phyloP scores from a whole-genome alignment of 1,140 invertebrate genomes.

The Neelides sp. region DNA sequence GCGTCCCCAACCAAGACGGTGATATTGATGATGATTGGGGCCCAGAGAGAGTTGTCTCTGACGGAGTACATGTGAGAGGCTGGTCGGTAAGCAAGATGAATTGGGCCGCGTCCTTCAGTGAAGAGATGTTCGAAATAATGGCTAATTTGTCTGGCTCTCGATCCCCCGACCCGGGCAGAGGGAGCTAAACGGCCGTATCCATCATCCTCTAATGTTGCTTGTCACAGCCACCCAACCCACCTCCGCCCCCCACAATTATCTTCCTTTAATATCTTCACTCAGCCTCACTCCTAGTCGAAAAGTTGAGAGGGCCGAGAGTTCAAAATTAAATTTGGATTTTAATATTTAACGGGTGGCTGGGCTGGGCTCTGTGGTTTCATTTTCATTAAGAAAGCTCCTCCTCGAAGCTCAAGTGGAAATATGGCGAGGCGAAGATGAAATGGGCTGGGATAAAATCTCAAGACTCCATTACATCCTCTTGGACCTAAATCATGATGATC shows the following conservation, averaged over 20 bases:
- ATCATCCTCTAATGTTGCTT: slow-evolving; percentile 27
- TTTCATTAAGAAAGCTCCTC: too few relatives aligned
- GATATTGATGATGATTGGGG: slow-evolving; percentile 14
- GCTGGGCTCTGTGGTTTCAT: too few relatives aligned
- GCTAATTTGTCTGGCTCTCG: slow-evolving; percentile 26
- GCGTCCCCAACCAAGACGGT: too few relatives aligned
- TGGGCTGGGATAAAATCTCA: too few relatives aligned
- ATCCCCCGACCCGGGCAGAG: slow-evolving; percentile 12
- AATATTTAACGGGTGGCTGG: too few relatives aligned
- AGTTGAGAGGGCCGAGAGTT: too few relatives aligned
- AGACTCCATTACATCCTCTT: too few relatives aligned
- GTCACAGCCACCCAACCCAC: slow-evolving; percentile 19
- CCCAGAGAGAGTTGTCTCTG: slow-evolving; percentile 24
- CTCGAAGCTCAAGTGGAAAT: too few relatives aligned
- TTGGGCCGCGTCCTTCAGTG: slow-evolving; percentile 20
- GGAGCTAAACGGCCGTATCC: slow-evolving; percentile 22
- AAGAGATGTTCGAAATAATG: slow-evolving; percentile 22
- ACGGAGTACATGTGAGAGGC: slow-evolving; percentile 26
- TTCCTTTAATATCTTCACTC: neutral
- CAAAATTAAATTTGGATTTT: too few relatives aligned
- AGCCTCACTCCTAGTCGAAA: slow-evolving; percentile 2
- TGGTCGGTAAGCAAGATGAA: slow-evolving; percentile 26
- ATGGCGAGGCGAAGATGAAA: too few relatives aligned
- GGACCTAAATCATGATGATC: too few relatives aligned
- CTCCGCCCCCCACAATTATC: neutral